A percentile compares a stretch with the other conserved stretches of the same genome.
Conservation (phyloP, 1,140 invertebrate genomes). For the Lanistes nyassanus region DNA sequence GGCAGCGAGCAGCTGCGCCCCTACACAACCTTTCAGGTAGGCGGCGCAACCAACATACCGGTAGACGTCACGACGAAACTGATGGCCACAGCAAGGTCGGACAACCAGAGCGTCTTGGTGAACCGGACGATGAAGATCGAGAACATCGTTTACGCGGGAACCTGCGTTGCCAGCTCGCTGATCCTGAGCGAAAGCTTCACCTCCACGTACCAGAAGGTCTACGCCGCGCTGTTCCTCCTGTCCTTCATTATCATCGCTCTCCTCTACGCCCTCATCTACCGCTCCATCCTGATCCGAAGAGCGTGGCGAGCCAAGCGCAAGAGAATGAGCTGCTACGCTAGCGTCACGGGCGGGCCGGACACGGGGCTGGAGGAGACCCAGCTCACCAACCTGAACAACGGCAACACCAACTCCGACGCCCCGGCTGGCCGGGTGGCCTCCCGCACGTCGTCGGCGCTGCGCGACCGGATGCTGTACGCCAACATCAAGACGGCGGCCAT, state of each 20-base stretch:
- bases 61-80: no score
- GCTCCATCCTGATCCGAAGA: conserved; percentile 51
- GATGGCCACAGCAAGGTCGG: no score
- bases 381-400: conserved; percentile 39
- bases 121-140: background rate
- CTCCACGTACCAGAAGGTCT: conserved; percentile 50
- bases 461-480: conserved; percentile 46
- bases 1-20: background rate
- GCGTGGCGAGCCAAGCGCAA: conserved; percentile 45
- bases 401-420: conserved; percentile 2
- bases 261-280: conserved; percentile 56
- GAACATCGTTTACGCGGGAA: conserved; percentile 16
- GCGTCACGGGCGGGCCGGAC: conserved; percentile 20
- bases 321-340: conserved; percentile 38
- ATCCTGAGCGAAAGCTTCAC: conserved; percentile 39
- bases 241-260: conserved; percentile 52
- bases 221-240: conserved; percentile 49
- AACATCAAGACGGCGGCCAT: conserved; percentile 61
- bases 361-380: conserved; percentile 35
- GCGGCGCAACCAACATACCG: background rate
- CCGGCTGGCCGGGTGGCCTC: conserved; percentile 14
- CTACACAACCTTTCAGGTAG: background rate
- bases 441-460: conserved; percentile 31
- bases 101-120: background rate
- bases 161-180: conserved; percentile 31